Conservation (phyloP, 1,140 invertebrate genomes). For the Megalopta genalis region DNA sequence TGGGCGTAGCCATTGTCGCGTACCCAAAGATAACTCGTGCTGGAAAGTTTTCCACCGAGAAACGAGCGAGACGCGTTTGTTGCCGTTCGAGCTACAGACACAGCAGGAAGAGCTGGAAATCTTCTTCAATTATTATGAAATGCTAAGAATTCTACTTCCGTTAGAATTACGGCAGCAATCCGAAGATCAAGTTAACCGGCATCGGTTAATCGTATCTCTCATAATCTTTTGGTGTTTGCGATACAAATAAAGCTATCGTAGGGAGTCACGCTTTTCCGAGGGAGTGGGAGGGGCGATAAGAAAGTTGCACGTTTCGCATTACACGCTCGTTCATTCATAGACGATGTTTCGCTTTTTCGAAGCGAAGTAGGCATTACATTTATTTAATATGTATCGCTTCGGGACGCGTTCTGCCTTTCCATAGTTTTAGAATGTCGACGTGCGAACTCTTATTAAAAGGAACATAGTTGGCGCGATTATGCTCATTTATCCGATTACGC, state of each 20-base stretch:
- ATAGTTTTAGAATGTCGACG: background rate
- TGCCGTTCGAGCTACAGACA: too few relatives aligned
- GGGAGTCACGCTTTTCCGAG: too few relatives aligned
- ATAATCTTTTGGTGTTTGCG: background rate
- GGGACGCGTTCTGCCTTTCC: background rate
- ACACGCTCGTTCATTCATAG: too few relatives aligned
- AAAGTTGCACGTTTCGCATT: background rate
- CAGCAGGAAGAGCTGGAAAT: background rate
- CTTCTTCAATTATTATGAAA: background rate
- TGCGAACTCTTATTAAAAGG: background rate
- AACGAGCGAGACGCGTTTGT: too few relatives aligned
- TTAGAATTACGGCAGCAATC: background rate
- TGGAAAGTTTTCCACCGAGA: too few relatives aligned
- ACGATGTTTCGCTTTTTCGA: too few relatives aligned
- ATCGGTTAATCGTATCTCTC: background rate
- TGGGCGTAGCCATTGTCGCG: too few relatives aligned
- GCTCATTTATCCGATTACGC: conserved; percentile 4
- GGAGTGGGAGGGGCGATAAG: background rate
- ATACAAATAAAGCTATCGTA: background rate
- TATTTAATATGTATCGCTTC: too few relatives aligned
- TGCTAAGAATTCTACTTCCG: background rate
- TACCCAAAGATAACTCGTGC: too few relatives aligned
- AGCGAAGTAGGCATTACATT: too few relatives aligned
- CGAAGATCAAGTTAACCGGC: background rate
- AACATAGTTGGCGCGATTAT: background rate